Percentiles rank a stretch among this genome's conserved stretches.
Conservation (phyloP, 2,888 invertebrate species). For the Lochmaea capreae region DNA sequence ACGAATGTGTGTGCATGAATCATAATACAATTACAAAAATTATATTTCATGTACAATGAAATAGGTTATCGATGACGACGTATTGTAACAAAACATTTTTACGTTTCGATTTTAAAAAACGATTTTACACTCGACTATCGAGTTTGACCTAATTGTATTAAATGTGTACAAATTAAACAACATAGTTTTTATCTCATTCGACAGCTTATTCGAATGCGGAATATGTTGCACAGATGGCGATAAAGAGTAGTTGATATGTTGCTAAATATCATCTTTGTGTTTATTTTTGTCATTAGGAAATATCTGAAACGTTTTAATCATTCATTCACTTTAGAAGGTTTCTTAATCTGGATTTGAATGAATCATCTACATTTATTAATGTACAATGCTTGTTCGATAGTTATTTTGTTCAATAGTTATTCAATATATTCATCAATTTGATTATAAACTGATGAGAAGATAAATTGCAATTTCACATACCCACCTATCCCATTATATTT, state of each 20-base stretch:
- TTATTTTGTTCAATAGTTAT: too few relatives aligned
- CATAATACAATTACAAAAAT: constrained; percentile 35
- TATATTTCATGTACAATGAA: constrained; percentile 34
- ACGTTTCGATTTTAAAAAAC: constrained; percentile 13
- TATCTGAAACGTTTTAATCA: neutral
- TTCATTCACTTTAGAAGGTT: neutral
- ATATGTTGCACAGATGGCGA: constrained; percentile 4
- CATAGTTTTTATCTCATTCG: neutral
- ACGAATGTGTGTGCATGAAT: constrained; percentile 29
- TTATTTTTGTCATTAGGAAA: constrained; percentile 1
- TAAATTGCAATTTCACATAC: too few relatives aligned
- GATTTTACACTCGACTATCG: constrained; percentile 24
- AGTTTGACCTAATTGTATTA: constrained; percentile 23
- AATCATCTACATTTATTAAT: neutral
- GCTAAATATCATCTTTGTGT: constrained; percentile 3
- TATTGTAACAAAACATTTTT: constrained; percentile 15
- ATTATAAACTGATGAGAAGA: too few relatives aligned
- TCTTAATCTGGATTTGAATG: neutral
- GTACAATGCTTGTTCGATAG: too few relatives aligned
- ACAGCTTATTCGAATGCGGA: constrained; percentile 1
- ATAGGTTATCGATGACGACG: constrained; percentile 38
- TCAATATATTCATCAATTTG: too few relatives aligned
- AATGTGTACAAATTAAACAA: neutral
- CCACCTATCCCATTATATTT: too few relatives aligned
- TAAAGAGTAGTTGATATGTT: neutral